A percentile compares a stretch with the other conserved stretches of the same genome.
These are phyloP conservation scores for Acanthoscelides obtectus DNA, from an alignment of 2,888 invertebrate genomes.

Conservation along the genomic window DNA sequence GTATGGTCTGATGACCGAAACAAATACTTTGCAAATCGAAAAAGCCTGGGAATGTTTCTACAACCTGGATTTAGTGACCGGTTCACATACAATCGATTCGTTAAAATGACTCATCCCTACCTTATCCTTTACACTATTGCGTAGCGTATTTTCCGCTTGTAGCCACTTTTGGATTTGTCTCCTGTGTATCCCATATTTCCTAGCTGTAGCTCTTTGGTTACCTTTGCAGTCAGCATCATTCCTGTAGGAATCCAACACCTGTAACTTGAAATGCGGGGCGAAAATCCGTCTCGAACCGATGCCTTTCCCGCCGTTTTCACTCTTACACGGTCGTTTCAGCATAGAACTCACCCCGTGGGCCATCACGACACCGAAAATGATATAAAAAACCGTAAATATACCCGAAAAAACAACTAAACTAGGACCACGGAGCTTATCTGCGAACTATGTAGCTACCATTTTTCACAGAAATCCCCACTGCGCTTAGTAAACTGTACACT, in stretches of 20 bases:
- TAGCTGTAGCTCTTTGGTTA: slow-evolving; percentile 83
- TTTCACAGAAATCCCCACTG: slow-evolving; percentile 46
- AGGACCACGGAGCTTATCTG: slow-evolving; percentile 44
- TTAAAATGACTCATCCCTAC: slow-evolving; percentile 13
- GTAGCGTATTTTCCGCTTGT: slow-evolving; percentile 75
- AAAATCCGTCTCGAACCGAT: slow-evolving; percentile 85
- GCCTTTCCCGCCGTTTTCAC: slow-evolving; percentile 44
- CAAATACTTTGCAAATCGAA: background rate
- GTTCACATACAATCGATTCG: background rate
- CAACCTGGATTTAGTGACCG: background rate
- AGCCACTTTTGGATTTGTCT: slow-evolving; percentile 91
- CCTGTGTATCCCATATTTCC: slow-evolving; percentile 85
- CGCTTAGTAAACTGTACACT: slow-evolving; percentile 58
- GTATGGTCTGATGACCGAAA: background rate
- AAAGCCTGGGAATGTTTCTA: background rate
- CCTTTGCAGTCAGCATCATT: slow-evolving; percentile 83
- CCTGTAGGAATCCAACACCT: slow-evolving; percentile 83
- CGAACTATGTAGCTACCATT: slow-evolving; percentile 55
- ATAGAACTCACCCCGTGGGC: slow-evolving; percentile 57
- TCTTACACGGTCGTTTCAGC: slow-evolving; percentile 44
- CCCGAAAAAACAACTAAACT: slow-evolving; percentile 39
- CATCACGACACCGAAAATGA: slow-evolving; percentile 40
- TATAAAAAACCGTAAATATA: slow-evolving; percentile 28
- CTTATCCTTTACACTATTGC: slow-evolving; percentile 62
- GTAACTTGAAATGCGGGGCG: slow-evolving; percentile 83